These are phyloP conservation scores for Campylorhamphus procurvoides DNA, from an alignment of 2,113 vertebrate species.

Conservation along the genomic window DNA sequence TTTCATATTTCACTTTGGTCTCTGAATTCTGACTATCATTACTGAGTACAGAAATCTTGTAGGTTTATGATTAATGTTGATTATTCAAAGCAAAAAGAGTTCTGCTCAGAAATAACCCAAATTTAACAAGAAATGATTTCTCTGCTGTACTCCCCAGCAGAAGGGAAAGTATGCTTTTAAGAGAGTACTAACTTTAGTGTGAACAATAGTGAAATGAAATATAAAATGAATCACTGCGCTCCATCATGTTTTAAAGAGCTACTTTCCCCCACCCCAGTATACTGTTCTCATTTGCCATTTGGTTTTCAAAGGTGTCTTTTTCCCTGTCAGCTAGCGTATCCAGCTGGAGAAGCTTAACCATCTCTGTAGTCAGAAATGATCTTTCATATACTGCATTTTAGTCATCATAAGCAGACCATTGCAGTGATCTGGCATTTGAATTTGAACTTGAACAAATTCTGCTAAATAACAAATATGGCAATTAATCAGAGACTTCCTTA, in stretches of 20 bases:
- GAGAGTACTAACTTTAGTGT: neutral
- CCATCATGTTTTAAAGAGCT: neutral
- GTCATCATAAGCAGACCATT: neutral
- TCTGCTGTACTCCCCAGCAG: neutral
- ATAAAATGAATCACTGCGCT: neutral
- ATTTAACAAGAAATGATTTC: neutral
- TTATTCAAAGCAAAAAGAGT: neutral
- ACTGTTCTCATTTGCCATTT: neutral
- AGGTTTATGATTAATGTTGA: neutral
- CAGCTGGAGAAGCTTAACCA: neutral
- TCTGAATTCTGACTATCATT: neutral
- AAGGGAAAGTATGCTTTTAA: neutral
- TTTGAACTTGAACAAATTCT: conserved; percentile 2
- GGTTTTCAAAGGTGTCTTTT: neutral
- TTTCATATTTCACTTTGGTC: conserved; percentile 13
- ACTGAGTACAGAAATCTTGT: neutral
- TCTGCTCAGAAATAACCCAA: neutral
- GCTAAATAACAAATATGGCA: conserved; percentile 27
- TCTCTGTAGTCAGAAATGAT: neutral
- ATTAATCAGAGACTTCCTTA: conserved; percentile 52
- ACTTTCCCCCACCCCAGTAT: neutral
- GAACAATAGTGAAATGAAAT: neutral
- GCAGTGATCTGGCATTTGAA: conserved; percentile 19
- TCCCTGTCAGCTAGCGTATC: neutral
- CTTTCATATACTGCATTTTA: neutral